Percentiles rank a stretch among this genome's conserved stretches.
These are phyloP conservation scores for Sylvia atricapilla DNA, from an alignment of 2,113 vertebrate genomes.

Conservation along the genomic window DNA sequence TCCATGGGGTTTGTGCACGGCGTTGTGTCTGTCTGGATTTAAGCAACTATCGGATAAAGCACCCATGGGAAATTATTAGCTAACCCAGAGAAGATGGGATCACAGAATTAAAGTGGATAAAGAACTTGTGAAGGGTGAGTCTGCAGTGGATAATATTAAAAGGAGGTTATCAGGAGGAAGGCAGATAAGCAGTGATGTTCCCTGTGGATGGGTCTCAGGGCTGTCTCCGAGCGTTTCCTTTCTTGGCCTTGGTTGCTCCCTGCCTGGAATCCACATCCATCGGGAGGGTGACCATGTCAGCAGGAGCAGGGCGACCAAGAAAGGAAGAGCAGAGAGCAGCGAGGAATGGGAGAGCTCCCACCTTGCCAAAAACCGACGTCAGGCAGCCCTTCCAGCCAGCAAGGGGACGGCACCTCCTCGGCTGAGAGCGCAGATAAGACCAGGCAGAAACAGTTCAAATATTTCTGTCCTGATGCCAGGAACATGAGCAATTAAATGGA, in stretches of 20 bases:
- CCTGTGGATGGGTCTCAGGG: neutral
- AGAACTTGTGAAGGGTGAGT: slow-evolving; percentile 13
- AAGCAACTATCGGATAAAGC: neutral
- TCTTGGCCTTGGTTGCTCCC: slow-evolving; percentile 30
- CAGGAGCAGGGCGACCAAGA: slow-evolving; percentile 42
- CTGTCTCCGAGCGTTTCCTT: neutral
- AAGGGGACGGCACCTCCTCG: slow-evolving; percentile 35
- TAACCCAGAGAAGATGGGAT: slow-evolving; percentile 55
- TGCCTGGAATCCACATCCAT: neutral
- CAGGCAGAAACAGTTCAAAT: slow-evolving; percentile 47
- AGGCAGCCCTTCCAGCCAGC: slow-evolving; percentile 18
- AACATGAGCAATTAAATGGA: slow-evolving; percentile 59
- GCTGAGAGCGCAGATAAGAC: slow-evolving; percentile 52
- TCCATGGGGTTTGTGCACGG: neutral
- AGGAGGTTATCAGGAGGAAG: slow-evolving; percentile 32
- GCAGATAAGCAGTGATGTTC: neutral
- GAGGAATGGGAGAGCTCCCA: neutral
- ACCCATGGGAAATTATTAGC: slow-evolving; percentile 46
- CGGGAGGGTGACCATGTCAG: neutral
- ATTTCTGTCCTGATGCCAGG: slow-evolving; percentile 51
- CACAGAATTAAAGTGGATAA: slow-evolving; percentile 48
- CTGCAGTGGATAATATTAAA: slow-evolving; percentile 30
- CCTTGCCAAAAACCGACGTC: slow-evolving; percentile 38
- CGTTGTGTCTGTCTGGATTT: neutral
- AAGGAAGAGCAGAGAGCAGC: slow-evolving; percentile 53